Evolutionary conservation across 2,797 vertebrate genomes (phyloP).

Genomic region (Anisognathus igniventris): DNA sequence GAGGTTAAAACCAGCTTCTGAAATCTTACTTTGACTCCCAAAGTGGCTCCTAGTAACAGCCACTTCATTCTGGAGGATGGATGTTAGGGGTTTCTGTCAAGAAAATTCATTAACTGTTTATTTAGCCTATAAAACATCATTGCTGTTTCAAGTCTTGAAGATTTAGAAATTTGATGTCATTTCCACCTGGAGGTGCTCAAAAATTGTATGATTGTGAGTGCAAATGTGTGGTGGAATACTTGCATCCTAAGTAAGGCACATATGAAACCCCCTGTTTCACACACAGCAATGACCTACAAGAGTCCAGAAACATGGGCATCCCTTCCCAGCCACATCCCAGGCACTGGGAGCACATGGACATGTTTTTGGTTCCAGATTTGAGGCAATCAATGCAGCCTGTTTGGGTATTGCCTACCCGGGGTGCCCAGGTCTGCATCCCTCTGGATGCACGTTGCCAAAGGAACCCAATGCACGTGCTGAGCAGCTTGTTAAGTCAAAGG

Average conservation of each 20-base stretch:
- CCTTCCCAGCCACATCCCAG: not conserved
- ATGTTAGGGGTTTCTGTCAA: not conserved
- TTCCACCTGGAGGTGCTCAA: not conserved
- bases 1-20: not conserved
- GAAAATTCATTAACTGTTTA: not conserved
- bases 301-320: fast-evolving
- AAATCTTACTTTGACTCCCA: not conserved
- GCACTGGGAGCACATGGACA: too few species aligned
- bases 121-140: not conserved
- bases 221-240: not conserved
- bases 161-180: not conserved
- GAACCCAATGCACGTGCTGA: fast-evolving
- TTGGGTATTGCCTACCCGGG: fast-evolving
- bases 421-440: not conserved
- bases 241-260: not conserved
- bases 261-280: not conserved
- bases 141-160: not conserved
- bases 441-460: fast-evolving
- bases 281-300: not conserved
- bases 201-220: not conserved
- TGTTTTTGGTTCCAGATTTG: not conserved
- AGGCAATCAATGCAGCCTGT: not conserved
- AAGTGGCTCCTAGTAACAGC: not conserved
- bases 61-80: not conserved
- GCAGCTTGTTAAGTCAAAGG: not conserved